Base-by-base conservation (phyloP, 2,888 invertebrate genomes). In the Chesias legatella region DNA sequence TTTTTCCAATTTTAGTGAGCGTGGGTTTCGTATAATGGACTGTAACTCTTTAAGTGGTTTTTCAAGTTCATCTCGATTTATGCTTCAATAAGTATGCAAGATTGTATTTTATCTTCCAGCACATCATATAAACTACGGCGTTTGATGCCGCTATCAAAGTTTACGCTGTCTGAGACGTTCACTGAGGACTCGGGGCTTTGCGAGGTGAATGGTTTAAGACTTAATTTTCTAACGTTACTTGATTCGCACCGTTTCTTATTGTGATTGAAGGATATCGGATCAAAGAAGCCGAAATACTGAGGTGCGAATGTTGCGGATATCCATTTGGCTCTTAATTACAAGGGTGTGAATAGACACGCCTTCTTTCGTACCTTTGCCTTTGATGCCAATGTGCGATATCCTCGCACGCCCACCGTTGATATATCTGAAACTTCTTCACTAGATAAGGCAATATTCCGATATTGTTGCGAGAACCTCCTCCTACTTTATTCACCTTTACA, bases 21-120 rank as follows among this genome's bases (percentile, higher is more conserved):
- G 77, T 79, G 74, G 79, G 80, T 68, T 70, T 73, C 55, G 63
- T 61, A 72, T 79, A 78, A 76, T 79, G 74, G 69, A 67, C 67
- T 73, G 66, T 73, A 65, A 71, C 69, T 71, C 72, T 78, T 73
- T 71, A 79, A 81, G 79, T 81, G 79, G 80, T 72, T 78, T 80
- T 76, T 76, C 75, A 68, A 76, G 79, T 79, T 77, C 68, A 71
- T 67, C 62, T 65, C 76, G 70, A 79, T 80, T 79, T 80, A 81
- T 80, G 73, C 75, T 72, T 73, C 68, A 76, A 77, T 76, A 73
- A 67, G 65, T 69, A 67, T 73, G 67, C 71, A 70, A 73, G 69
- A 70, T 70, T 72, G 69, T 72, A 60, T 72, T 73, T 73, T 72
- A 74, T 73, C 68, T 65, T 52, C 51, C 48, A 60, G 60, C 56